Evolutionary conservation across 2,888 invertebrate genomes (phyloP).

Genomic region (Lasioglossum vierecki): DNA sequence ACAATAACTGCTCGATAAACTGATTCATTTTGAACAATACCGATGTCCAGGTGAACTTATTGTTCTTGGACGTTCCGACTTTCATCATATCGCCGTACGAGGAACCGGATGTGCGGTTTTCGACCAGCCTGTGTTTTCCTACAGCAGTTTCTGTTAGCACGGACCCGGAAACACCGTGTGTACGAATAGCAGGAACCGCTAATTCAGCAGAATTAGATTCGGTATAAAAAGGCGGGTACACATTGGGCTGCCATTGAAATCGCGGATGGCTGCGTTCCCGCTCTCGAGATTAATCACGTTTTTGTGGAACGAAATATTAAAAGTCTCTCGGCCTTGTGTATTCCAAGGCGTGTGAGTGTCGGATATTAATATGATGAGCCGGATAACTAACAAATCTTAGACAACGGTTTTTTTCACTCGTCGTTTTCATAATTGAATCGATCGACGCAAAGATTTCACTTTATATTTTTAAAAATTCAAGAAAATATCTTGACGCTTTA

Average conservation of each 20-base stretch:
- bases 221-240: constrained; percentile 13
- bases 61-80: neutral
- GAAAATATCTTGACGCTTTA: neutral
- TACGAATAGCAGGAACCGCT: constrained; percentile 21
- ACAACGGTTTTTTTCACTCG: too few relatives aligned
- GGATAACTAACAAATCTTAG: neutral
- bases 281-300: constrained; percentile 12
- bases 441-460: neutral
- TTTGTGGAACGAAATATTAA: neutral
- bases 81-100: neutral
- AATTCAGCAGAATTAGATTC: constrained; percentile 38
- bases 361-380: neutral
- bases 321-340: neutral
- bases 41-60: neutral
- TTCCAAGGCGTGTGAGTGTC: neutral
- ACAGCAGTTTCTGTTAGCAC: constrained; percentile 21
- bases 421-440: too few relatives aligned
- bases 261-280: neutral
- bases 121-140: constrained; percentile 25
- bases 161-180: constrained; percentile 14
- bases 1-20: neutral
- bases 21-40: neutral
- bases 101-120: constrained; percentile 8
- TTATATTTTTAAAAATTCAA: neutral
- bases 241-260: constrained; percentile 15